These are phyloP conservation scores for Aricia artaxerxes DNA, from an alignment of 2,888 invertebrate species.

Conservation along the genomic window DNA sequence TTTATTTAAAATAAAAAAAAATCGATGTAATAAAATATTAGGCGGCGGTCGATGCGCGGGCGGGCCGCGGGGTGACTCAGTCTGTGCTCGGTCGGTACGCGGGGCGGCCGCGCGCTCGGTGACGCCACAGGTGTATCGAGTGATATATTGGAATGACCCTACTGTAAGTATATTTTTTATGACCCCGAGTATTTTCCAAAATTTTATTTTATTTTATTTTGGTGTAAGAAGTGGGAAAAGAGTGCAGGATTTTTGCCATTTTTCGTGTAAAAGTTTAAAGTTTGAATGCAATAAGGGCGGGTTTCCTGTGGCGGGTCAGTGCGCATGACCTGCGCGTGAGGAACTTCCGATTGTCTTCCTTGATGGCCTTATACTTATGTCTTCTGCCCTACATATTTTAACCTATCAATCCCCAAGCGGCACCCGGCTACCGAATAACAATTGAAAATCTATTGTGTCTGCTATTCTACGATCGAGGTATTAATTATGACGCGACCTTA, in stretches of 20 bases:
- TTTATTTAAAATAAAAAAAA: neutral
- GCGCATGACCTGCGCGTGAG: conserved; percentile 74
- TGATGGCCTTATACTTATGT: conserved; percentile 51
- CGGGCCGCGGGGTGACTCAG: conserved; percentile 56
- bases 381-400: conserved; percentile 59
- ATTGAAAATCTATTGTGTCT: no score
- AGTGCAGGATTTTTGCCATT: conserved; percentile 41
- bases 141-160: conserved; percentile 49
- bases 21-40: conserved; percentile 20
- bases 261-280: conserved; percentile 53
- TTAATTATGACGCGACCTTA: conserved; percentile 32
- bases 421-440: no score
- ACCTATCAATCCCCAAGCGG: no score
- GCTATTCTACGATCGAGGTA: no score
- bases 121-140: conserved; percentile 64
- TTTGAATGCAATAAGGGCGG: conserved; percentile 50
- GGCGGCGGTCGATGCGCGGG: conserved; percentile 53
- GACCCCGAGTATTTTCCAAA: neutral
- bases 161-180: conserved; percentile 45
- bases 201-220: neutral
- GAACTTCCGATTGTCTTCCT: conserved; percentile 46
- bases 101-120: conserved; percentile 50
- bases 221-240: neutral
- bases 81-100: conserved; percentile 52
- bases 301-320: conserved; percentile 49